Conservation (phyloP, 2,797 vertebrate species). For the Melanogrammus aeglefinus region DNA sequence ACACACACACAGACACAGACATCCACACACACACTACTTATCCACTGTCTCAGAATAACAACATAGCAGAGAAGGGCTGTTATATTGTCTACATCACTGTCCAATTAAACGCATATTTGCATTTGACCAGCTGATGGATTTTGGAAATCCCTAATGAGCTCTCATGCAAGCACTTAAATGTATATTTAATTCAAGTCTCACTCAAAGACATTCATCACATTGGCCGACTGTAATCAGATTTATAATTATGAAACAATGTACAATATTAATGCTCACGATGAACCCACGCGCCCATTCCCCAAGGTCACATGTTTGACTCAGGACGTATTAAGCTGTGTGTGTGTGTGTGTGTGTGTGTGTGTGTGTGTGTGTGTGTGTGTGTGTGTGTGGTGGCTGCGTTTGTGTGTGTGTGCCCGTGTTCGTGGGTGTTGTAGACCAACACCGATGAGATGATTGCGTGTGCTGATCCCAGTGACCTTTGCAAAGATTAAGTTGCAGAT, state of each 20-base stretch:
- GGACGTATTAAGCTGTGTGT: slow-evolving; percentile 7
- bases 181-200: slow-evolving; percentile 70
- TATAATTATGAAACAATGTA: slow-evolving; percentile 58
- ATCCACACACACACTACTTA: neutral
- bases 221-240: slow-evolving; percentile 57
- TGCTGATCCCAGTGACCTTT: slow-evolving; percentile 24
- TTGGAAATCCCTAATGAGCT: slow-evolving; percentile 55
- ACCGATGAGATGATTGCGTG: neutral
- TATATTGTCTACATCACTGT: slow-evolving; percentile 31
- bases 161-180: slow-evolving; percentile 60
- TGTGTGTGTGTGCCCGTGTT: neutral
- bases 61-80: slow-evolving; percentile 23
- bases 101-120: slow-evolving; percentile 41
- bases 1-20: slow-evolving; percentile 7
- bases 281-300: slow-evolving; percentile 48
- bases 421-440: neutral
- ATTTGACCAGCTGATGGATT: slow-evolving; percentile 55
- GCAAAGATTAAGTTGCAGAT: slow-evolving; percentile 29
- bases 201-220: slow-evolving; percentile 59
- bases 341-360: neutral
- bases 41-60: slow-evolving; percentile 35
- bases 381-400: neutral
- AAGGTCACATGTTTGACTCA: slow-evolving; percentile 44
- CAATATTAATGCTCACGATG: slow-evolving; percentile 56
- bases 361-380: too few species aligned